A percentile compares a stretch with the other conserved stretches of the same genome.
These are phyloP conservation scores for Synanthedon myopaeformis DNA, from an alignment of 2,888 invertebrate genomes.

Conservation along the genomic window DNA sequence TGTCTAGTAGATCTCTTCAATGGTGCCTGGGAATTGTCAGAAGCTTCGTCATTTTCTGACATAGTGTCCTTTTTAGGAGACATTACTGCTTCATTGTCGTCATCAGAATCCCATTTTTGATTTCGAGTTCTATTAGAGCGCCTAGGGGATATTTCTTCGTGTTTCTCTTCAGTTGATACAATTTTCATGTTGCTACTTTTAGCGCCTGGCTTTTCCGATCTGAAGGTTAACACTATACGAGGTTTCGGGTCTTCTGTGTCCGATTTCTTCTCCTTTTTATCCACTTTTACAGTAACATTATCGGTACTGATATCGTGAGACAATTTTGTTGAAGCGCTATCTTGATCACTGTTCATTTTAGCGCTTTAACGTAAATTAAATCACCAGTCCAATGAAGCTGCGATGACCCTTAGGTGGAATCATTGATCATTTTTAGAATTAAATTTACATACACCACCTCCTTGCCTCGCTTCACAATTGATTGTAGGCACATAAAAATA, in stretches of 20 bases:
- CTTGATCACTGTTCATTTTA: neutral
- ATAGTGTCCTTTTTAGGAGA: constrained; percentile 36
- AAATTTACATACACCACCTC: too few species aligned
- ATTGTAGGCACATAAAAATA: too few species aligned
- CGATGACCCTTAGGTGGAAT: neutral
- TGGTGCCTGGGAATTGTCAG: constrained; percentile 40
- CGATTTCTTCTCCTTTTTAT: constrained; percentile 37
- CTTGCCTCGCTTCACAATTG: too few species aligned
- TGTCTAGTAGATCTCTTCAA: constrained; percentile 75
- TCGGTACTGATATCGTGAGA: neutral
- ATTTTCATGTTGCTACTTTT: constrained; percentile 67
- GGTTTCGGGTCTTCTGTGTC: constrained; percentile 61
- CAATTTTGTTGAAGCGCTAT: neutral
- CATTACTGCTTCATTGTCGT: constrained; percentile 32
- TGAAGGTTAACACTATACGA: constrained; percentile 72
- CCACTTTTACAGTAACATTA: constrained; percentile 26
- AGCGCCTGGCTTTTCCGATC: constrained; percentile 70
- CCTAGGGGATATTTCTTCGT: constrained; percentile 43
- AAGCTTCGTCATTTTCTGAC: constrained; percentile 49
- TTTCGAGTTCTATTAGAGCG: constrained; percentile 42
- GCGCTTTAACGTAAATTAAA: neutral
- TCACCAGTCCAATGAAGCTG: neutral
- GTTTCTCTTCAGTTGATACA: constrained; percentile 55
- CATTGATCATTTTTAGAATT: neutral
- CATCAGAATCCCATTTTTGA: constrained; percentile 45